Percentiles rank a stretch among this genome's conserved stretches.
These are phyloP conservation scores for Lethenteron camtschaticum DNA, from an alignment of 2,113 vertebrate species.

Conservation along the genomic window DNA sequence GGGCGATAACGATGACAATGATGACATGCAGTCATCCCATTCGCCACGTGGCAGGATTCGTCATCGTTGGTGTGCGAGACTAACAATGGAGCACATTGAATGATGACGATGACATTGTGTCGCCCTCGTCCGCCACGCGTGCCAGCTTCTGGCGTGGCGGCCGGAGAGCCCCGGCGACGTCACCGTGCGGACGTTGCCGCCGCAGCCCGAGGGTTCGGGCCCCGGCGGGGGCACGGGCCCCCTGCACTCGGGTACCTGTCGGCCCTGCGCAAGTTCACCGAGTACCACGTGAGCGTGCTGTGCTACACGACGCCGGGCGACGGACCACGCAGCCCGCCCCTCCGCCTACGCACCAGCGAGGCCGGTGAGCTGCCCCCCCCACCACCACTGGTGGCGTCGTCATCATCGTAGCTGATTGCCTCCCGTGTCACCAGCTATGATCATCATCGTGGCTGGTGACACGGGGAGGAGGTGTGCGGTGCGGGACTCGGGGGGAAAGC, in stretches of 20 bases:
- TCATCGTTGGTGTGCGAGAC: no score
- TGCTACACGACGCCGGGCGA: slow-evolving; percentile 86
- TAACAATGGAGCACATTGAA: no score
- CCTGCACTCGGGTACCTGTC: slow-evolving; percentile 39
- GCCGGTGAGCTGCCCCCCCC: slow-evolving; percentile 43
- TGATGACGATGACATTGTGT: no score
- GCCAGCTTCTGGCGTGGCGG: slow-evolving; percentile 56
- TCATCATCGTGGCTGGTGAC: not conserved
- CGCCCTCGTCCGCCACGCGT: no score
- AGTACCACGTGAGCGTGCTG: slow-evolving; percentile 49
- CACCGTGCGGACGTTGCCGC: slow-evolving; percentile 48
- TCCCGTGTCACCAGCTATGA: not conserved
- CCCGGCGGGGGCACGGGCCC: slow-evolving; percentile 16
- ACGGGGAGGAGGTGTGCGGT: no score
- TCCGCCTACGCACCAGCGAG: slow-evolving; percentile 49
- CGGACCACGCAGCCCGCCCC: slow-evolving; percentile 43
- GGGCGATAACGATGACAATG: no score
- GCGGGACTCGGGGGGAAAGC: no score
- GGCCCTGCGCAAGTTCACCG: slow-evolving; percentile 54
- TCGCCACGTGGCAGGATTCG: no score
- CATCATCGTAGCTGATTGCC: not conserved
- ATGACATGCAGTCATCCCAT: no score
- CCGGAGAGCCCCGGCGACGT: slow-evolving; percentile 29
- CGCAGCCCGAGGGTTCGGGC: slow-evolving; percentile 51
- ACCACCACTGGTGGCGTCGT: accelerated